phyloP scores from a whole-genome alignment of 2,888 invertebrate genomes.

The Netelia virgata region DNA sequence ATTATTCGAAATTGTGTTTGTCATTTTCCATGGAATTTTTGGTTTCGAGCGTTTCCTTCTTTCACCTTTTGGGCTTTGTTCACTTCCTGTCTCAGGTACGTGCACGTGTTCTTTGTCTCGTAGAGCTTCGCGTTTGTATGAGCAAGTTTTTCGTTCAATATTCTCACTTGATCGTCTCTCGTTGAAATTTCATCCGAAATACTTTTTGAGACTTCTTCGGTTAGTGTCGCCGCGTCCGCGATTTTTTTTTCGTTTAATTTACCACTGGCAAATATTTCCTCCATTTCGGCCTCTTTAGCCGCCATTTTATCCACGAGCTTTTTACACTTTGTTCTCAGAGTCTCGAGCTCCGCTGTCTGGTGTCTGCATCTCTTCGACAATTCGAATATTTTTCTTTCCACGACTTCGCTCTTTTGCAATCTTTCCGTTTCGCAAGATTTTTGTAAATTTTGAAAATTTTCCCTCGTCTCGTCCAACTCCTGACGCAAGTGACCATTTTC shows the following conservation, averaged over 20 bases:
- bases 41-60: neutral
- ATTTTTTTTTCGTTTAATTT: constrained; percentile 4
- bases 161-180: constrained; percentile 87
- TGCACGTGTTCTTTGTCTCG: constrained; percentile 89
- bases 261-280: constrained; percentile 34
- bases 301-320: constrained; percentile 86
- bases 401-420: constrained; percentile 85
- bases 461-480: constrained; percentile 74
- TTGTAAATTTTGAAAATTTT: constrained; percentile 64
- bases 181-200: constrained; percentile 74
- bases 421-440: constrained; percentile 16
- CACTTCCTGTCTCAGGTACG: constrained; percentile 90
- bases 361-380: constrained; percentile 89
- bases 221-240: constrained; percentile 36
- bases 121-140: constrained; percentile 88
- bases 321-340: constrained; percentile 87
- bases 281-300: constrained; percentile 80
- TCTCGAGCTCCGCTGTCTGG: constrained; percentile 88
- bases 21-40: neutral
- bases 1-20: neutral
- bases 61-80: constrained; percentile 89
- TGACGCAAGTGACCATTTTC: constrained; percentile 78
- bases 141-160: constrained; percentile 87
- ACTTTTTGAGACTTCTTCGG: constrained; percentile 57
- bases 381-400: constrained; percentile 89